These are phyloP conservation scores for Rhea americana DNA, from an alignment of 2,113 vertebrate genomes.

Conservation along the genomic window DNA sequence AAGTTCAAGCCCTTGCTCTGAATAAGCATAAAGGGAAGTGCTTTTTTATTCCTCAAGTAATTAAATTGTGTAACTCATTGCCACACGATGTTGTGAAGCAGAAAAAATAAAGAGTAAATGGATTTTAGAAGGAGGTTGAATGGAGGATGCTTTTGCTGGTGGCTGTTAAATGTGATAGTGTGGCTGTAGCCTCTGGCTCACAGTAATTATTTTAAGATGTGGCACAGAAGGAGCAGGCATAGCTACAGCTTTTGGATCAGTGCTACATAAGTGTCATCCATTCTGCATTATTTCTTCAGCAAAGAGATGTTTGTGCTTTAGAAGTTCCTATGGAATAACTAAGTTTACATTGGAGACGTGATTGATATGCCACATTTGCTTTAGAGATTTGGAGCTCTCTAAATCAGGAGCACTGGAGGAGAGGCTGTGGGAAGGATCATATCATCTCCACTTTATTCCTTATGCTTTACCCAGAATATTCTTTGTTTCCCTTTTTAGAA, in stretches of 20 bases:
- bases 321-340: not conserved
- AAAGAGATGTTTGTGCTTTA: not conserved
- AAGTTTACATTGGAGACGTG: not conserved
- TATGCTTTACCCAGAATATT: not conserved
- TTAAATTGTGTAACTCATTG: conserved; percentile 53
- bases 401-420: not conserved
- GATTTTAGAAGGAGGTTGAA: not conserved
- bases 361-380: not conserved
- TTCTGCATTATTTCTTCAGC: not conserved
- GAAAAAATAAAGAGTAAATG: conserved; percentile 44
- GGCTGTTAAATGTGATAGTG: not conserved
- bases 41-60: conserved; percentile 48
- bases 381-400: not conserved
- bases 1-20: conserved; percentile 44
- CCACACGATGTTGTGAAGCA: conserved; percentile 55
- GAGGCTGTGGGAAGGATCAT: not conserved
- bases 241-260: not conserved
- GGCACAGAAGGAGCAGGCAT: not conserved
- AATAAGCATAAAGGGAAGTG: conserved; percentile 46
- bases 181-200: conserved; percentile 2
- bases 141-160: conserved; percentile 28
- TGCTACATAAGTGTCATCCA: not conserved
- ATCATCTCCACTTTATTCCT: not conserved
- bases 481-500: not conserved
- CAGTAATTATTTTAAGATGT: conserved; percentile 2